These are phyloP conservation scores for Metalampra italica DNA, from an alignment of 2,888 invertebrate genomes.

Conservation along the genomic window DNA sequence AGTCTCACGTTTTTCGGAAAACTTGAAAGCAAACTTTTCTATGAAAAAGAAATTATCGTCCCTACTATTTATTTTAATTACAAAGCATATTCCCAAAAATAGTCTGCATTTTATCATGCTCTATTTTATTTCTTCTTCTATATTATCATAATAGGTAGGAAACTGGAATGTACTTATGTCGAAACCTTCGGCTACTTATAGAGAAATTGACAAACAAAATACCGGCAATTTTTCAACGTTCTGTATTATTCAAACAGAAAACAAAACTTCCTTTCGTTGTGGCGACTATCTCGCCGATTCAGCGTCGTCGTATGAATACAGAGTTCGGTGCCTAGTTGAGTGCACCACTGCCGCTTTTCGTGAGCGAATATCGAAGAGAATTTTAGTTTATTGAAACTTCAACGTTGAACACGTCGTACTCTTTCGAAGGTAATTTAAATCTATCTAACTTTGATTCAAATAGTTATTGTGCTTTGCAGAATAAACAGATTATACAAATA, in stretches of 20 bases:
- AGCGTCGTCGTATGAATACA: slow-evolving; percentile 41
- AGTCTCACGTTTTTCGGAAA: no score
- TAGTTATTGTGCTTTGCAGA: no score
- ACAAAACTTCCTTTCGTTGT: slow-evolving; percentile 60
- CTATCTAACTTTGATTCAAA: background rate
- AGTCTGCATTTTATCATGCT: no score
- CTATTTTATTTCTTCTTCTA: no score
- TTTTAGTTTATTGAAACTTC: slow-evolving; percentile 6
- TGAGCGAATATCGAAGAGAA: slow-evolving; percentile 13
- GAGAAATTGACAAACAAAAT: slow-evolving; percentile 31
- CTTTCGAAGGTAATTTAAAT: slow-evolving; percentile 5
- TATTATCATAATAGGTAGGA: background rate
- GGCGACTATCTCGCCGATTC: slow-evolving; percentile 31
- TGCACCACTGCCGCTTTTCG: slow-evolving; percentile 14
- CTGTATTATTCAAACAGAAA: slow-evolving; percentile 51
- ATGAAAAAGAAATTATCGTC: no score
- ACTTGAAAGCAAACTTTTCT: no score
- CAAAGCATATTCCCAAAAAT: no score
- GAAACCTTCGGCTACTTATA: background rate
- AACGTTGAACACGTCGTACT: slow-evolving; percentile 3
- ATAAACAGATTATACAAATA: no score
- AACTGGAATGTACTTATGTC: slow-evolving; percentile 9
- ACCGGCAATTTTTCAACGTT: slow-evolving; percentile 29
- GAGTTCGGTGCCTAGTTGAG: slow-evolving; percentile 42
- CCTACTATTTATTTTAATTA: no score